Conservation (phyloP, 2,797 vertebrate genomes). For the Florisuga fusca region DNA sequence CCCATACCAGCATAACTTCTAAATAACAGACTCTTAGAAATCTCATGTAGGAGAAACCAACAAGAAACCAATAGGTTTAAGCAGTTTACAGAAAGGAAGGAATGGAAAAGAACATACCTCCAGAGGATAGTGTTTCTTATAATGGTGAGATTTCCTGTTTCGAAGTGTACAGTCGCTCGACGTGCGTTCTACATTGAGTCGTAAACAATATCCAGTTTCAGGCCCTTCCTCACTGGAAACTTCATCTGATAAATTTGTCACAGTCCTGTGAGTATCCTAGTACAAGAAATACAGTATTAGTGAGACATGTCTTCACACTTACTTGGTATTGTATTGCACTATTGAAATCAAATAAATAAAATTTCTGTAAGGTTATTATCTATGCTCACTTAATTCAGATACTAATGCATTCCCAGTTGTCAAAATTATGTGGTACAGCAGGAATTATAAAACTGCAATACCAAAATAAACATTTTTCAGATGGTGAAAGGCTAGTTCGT, state of each 20-base stretch:
- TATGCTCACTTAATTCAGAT: background rate
- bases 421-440: background rate
- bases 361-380: background rate
- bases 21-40: background rate
- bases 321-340: background rate
- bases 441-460: background rate
- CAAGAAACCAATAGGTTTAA: background rate
- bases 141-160: constrained; percentile 91
- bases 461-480: background rate
- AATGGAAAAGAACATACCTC: constrained; percentile 82
- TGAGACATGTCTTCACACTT: background rate
- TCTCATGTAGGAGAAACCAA: background rate
- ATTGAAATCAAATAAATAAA: background rate
- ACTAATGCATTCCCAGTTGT: background rate
- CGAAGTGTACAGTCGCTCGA: constrained; percentile 86
- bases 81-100: background rate
- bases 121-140: constrained; percentile 91
- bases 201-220: constrained; percentile 84
- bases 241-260: constrained; percentile 89
- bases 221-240: constrained; percentile 96
- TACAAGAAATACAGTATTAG: background rate
- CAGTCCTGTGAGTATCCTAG: constrained; percentile 82
- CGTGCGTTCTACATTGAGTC: constrained; percentile 84
- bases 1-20: background rate
- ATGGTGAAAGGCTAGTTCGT: background rate